Base-by-base conservation (phyloP, 2,113 vertebrate species). In the Lasiurus borealis region DNA sequence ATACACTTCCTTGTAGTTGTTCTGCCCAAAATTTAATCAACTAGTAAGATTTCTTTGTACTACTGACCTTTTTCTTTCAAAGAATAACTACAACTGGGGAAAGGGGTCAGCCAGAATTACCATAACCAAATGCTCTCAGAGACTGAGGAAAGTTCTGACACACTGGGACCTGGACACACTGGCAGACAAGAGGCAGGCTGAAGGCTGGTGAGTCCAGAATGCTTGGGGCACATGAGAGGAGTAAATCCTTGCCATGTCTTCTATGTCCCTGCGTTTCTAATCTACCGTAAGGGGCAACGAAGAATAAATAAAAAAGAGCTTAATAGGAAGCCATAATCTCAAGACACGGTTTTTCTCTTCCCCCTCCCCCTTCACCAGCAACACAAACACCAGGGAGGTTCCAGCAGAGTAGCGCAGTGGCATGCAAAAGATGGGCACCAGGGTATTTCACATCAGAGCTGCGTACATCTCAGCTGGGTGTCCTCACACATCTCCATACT, bases 1-100 rank as follows among this genome's bases (percentile, higher is more conserved):
- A 85, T 44, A 68, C 40, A 71, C 29, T 86, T 89, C 73, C 21
- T 62, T 54, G 14, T 1, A 48, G 72, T 27, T 85, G 48, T 94
- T 34, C 54, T 82, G 34, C 21, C 88, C 46, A 95, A 94, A 81
- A 23, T 77, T 64, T 71, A 86, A 90, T 57, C 29, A 92, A 84
- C 21, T 25, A 75, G 36, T n/a, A 25, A 78, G 48, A 8, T 50
- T 40, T 94, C 77, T 90, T 80, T 71, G 18, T 34, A 82, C 59
- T 73, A 85, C 0, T 85, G 40, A 81, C 27, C 11, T 31, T 59
- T 48, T 25, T 48, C 75, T 75, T 85, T 68, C n/a, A 84, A 92
- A 92, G 19, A 69, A 69, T 16, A 84, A 84, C 36, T 84, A 46
- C 6, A 80, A 2, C 48, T 69, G 15, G 50, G 25, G 52, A 64